Percentiles rank a stretch among this genome's conserved stretches.
These are phyloP conservation scores for Hippocampus kuda DNA, from an alignment of 2,797 vertebrate genomes.

Conservation along the genomic window DNA sequence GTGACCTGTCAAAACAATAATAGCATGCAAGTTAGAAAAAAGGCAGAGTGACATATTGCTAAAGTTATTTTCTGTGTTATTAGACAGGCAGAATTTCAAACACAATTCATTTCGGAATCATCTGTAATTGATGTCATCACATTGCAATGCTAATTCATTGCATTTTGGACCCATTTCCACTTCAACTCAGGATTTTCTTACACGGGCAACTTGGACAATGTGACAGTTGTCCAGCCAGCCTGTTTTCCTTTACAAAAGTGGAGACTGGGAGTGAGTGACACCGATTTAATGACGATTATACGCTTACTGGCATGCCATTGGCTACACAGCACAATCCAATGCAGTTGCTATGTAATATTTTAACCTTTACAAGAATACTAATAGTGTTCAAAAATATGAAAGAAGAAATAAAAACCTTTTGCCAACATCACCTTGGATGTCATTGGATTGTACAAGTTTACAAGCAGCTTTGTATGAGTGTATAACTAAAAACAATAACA, in stretches of 20 bases:
- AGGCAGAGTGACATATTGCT: constrained; percentile 9
- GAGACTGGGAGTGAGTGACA: background rate
- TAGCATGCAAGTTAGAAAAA: constrained; percentile 25
- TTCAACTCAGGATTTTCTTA: constrained; percentile 2
- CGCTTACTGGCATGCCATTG: background rate
- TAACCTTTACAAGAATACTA: background rate
- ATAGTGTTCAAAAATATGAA: background rate
- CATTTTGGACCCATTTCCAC: constrained; percentile 12
- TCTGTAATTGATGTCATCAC: constrained; percentile 21
- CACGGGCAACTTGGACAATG: constrained; percentile 7
- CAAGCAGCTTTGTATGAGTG: background rate
- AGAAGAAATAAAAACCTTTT: background rate
- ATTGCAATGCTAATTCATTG: constrained; percentile 15
- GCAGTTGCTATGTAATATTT: background rate
- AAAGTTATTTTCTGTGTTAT: background rate
- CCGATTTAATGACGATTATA: background rate
- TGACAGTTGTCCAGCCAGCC: background rate
- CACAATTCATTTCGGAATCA: constrained; percentile 26
- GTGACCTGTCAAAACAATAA: constrained; percentile 60
- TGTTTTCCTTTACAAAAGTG: background rate
- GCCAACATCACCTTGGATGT: background rate
- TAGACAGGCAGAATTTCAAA: constrained; percentile 21
- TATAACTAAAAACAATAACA: background rate
- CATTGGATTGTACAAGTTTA: background rate
- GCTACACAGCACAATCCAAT: background rate